Evolutionary conservation across 1,140 invertebrate genomes (phyloP), one percentile per base, ranked within the genome.

Genomic region (Formica exsecta): DNA sequence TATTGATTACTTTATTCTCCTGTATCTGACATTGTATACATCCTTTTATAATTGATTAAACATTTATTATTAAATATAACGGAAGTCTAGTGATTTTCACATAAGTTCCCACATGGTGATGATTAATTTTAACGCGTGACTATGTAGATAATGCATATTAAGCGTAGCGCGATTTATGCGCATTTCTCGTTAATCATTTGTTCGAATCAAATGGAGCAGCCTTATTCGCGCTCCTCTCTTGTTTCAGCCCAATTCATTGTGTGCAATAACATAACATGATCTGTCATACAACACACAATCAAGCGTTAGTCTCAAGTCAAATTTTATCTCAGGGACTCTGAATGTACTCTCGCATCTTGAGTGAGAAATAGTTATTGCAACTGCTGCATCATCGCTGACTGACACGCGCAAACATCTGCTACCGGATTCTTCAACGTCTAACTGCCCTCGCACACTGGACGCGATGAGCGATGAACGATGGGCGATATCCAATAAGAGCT

Each of bases 91-190:
- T 22, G 22, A 22, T 22, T 22, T 22, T 22, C 22, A 22, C 22
- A 22, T 22, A 22, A 22, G 22, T 22, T 22, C 22, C 22, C 22
- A 22, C 22, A 22, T 64, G 8, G 19, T 36, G 13, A 41, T 62
- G 8, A 75, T 36, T 62, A 11, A 32, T 22, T 8, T 32, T 7
- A 73, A 19, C 4, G 9, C 9, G 11, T 6, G 11, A 11, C 9
- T n/a, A 8, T 44, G 1, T 44, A 29, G 25, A 19, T 74, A 76
- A 64, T 32, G 22, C 73, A 75, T 76, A 41, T 75, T 41, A 38
- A 75, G 3, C 54, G n/a, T 19, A 51, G 11, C 51, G 32, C 54
- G n/a, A 61, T 22, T 75, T 8, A 1, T 4, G 57, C 22, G 5
- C 6, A 9, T 29, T 36, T 36, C 32, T 71, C 7, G 16, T 9